Percentiles rank a stretch among this genome's conserved stretches.
Conservation (phyloP, 2,888 invertebrate species). For the Noctuana brunneofusca region DNA sequence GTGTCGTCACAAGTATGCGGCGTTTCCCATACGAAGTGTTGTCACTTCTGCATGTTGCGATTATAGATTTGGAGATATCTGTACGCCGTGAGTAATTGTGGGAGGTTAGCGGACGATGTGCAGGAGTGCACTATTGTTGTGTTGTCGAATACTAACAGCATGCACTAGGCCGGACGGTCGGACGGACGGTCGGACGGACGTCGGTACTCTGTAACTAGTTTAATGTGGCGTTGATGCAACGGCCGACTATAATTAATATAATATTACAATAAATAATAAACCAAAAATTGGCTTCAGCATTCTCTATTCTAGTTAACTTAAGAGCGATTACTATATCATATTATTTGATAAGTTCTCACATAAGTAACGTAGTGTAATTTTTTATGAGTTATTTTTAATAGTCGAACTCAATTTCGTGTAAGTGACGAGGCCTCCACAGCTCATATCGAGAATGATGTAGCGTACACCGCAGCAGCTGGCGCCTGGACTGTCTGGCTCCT, state of each 20-base stretch:
- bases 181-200: neutral
- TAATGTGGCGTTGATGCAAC: conserved; percentile 60
- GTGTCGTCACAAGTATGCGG: no score
- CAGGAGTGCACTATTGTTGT: neutral
- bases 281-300: conserved; percentile 78
- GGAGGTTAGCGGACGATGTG: neutral
- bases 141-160: neutral
- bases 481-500: neutral
- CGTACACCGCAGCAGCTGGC: conserved; percentile 1
- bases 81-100: neutral
- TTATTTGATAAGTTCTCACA: conserved; percentile 60
- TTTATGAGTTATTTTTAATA: conserved; percentile 47
- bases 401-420: conserved; percentile 23
- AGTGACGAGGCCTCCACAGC: conserved; percentile 26
- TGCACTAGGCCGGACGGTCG: neutral
- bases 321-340: conserved; percentile 76
- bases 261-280: conserved; percentile 62
- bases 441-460: conserved; percentile 23
- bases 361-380: conserved; percentile 61
- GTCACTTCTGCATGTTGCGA: neutral
- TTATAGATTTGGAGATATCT: neutral
- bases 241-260: conserved; percentile 35
- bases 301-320: conserved; percentile 62
- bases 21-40: neutral
- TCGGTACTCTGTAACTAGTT: conserved; percentile 44